phyloP scores from a whole-genome alignment of 2,113 vertebrate genomes.

The Sebastes schlegelii region DNA sequence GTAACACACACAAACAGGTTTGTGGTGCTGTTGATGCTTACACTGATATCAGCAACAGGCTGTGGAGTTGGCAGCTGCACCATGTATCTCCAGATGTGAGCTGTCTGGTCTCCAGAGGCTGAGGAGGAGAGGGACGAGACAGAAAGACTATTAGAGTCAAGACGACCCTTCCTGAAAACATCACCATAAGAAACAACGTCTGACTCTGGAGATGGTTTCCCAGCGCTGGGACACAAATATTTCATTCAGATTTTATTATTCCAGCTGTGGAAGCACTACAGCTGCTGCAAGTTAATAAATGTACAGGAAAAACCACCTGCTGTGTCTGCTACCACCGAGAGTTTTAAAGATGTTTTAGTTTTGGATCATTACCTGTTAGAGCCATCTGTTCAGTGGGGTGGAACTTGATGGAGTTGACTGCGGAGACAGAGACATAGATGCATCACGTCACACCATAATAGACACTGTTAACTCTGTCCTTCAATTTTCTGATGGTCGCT shows the following conservation, averaged over 20 bases:
- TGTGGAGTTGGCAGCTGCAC: constrained; percentile 94
- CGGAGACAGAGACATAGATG: constrained; percentile 17
- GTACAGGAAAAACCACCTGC: too few relatives aligned
- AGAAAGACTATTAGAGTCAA: neutral
- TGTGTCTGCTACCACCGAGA: too few relatives aligned
- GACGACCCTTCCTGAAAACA: neutral
- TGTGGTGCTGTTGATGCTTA: constrained; percentile 79
- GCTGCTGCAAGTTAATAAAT: too few relatives aligned
- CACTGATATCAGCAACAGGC: constrained; percentile 90
- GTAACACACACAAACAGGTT: too few relatives aligned
- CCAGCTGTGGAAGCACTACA: too few relatives aligned
- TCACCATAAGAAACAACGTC: too few relatives aligned
- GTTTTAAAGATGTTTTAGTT: too few relatives aligned
- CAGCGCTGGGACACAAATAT: neutral
- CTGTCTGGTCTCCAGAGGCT: constrained; percentile 98
- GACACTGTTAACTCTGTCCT: neutral
- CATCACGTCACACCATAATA: neutral
- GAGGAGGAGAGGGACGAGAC: neutral
- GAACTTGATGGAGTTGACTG: constrained; percentile 99
- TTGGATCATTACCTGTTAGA: constrained; percentile 88
- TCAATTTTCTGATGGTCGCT: neutral
- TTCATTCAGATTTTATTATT: neutral
- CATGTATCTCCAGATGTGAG: constrained; percentile 97
- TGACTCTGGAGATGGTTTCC: too few relatives aligned
- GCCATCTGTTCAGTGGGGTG: constrained; percentile 97